phyloP scores from a whole-genome alignment of 2,888 invertebrate species.

The Rotaria socialis region DNA sequence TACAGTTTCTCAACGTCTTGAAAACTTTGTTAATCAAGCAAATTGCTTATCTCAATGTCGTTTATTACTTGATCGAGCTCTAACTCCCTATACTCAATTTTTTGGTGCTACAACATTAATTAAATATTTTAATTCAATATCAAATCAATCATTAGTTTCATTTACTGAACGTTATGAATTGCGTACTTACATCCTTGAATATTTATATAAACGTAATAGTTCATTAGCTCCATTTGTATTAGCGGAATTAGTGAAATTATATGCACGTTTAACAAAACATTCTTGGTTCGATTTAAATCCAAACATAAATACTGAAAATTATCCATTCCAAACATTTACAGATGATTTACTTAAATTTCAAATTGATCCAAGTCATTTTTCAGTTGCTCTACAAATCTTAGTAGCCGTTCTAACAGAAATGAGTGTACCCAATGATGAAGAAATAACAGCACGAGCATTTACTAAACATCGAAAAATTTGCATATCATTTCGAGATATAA shows the following conservation, averaged over 20 bases:
- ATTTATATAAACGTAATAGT: constrained; percentile 38
- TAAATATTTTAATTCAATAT: constrained; percentile 15
- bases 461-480: constrained; percentile 94
- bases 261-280: constrained; percentile 43
- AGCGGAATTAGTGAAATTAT: constrained; percentile 37
- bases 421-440: constrained; percentile 60
- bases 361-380: constrained; percentile 3
- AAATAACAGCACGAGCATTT: constrained; percentile 67
- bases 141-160: not conserved
- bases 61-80: constrained; percentile 78
- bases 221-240: not conserved
- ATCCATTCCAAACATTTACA: constrained; percentile 44
- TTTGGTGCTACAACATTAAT: constrained; percentile 42
- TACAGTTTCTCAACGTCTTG: constrained; percentile 88
- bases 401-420: constrained; percentile 67
- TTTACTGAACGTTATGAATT: constrained; percentile 10
- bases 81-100: constrained; percentile 46
- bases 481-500: constrained; percentile 87
- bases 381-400: not conserved
- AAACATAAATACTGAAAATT: not conserved
- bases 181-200: constrained; percentile 21
- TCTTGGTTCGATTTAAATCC: constrained; percentile 41
- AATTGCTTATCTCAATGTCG: constrained; percentile 93
- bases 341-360: constrained; percentile 45
- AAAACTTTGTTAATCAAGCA: constrained; percentile 78